phyloP scores from a whole-genome alignment of 2,888 invertebrate genomes.

The Drosophila percnosoma region DNA sequence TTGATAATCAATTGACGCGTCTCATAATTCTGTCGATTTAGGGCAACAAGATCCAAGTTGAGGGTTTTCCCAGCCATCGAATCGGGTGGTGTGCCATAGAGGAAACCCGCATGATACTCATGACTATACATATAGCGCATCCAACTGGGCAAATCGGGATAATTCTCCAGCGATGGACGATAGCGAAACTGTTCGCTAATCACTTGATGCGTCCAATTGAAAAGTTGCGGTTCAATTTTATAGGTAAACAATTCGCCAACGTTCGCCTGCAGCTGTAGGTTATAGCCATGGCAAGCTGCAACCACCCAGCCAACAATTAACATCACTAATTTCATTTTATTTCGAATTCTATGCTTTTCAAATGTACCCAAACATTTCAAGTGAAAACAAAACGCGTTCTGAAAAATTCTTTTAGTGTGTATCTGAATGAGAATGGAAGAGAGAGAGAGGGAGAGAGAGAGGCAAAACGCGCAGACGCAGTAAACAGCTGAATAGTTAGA shows the following conservation, averaged over 20 bases:
- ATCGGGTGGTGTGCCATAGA: slow-evolving; percentile 93
- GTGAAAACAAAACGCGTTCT: slow-evolving; percentile 24
- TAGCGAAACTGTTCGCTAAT: slow-evolving; percentile 86
- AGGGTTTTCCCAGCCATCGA: slow-evolving; percentile 86
- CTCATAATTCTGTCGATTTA: slow-evolving; percentile 92
- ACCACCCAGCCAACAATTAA: slow-evolving; percentile 29
- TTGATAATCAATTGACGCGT: slow-evolving; percentile 88
- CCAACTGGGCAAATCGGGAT: slow-evolving; percentile 95
- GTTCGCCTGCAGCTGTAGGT: slow-evolving; percentile 73
- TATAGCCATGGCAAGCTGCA: slow-evolving; percentile 8
- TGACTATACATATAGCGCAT: slow-evolving; percentile 93
- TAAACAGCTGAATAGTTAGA: neutral
- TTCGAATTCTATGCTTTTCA: neutral
- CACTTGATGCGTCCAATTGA: slow-evolving; percentile 89
- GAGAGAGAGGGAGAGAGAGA: slow-evolving; percentile 41
- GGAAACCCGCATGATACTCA: slow-evolving; percentile 91
- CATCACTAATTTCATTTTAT: slow-evolving; percentile 47
- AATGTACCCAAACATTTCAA: slow-evolving; percentile 51
- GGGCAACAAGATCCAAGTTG: slow-evolving; percentile 90
- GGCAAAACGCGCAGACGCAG: slow-evolving; percentile 62
- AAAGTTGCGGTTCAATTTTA: slow-evolving; percentile 90
- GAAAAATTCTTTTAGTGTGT: slow-evolving; percentile 67
- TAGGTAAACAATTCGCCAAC: slow-evolving; percentile 91
- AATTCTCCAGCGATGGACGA: slow-evolving; percentile 90
- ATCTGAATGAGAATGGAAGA: slow-evolving; percentile 44